A percentile compares a stretch with the other conserved stretches of the same genome.
Evolutionary conservation across 2,113 vertebrate species (phyloP).

Genomic region (Pantherophis guttatus): DNA sequence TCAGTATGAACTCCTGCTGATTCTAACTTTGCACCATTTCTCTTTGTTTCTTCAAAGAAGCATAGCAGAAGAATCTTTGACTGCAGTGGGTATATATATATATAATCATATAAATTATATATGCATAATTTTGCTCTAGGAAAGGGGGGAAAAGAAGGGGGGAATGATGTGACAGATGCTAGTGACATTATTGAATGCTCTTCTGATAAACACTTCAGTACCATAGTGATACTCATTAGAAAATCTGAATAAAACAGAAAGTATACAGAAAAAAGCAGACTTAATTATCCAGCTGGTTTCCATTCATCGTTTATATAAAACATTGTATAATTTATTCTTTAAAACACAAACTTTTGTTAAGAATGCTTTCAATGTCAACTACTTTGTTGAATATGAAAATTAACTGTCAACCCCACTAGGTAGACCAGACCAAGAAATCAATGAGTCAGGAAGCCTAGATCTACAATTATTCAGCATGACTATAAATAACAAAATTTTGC

Average conservation of each 20-base stretch:
- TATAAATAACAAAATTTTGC: not conserved
- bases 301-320: slow-evolving; percentile 23
- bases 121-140: slow-evolving; percentile 57
- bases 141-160: slow-evolving; percentile 41
- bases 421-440: not conserved
- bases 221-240: slow-evolving; percentile 40
- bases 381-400: slow-evolving; percentile 32
- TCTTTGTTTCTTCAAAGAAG: slow-evolving; percentile 35
- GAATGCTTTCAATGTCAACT: slow-evolving; percentile 33
- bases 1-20: slow-evolving; percentile 57
- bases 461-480: not conserved
- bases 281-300: slow-evolving; percentile 50
- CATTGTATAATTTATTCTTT: slow-evolving; percentile 15
- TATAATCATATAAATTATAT: slow-evolving; percentile 50
- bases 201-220: slow-evolving; percentile 57
- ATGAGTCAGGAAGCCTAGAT: not conserved
- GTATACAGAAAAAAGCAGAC: slow-evolving; percentile 13
- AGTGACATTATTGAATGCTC: slow-evolving; percentile 60
- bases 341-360: not conserved
- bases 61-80: slow-evolving; percentile 28
- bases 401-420: not conserved
- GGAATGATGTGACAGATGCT: slow-evolving; percentile 56
- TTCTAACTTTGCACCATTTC: slow-evolving; percentile 58
- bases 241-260: slow-evolving; percentile 45
- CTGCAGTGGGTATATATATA: slow-evolving; percentile 20